These are phyloP conservation scores for Brachyptera risi DNA, from an alignment of 2,888 invertebrate genomes.

Conservation along the genomic window DNA sequence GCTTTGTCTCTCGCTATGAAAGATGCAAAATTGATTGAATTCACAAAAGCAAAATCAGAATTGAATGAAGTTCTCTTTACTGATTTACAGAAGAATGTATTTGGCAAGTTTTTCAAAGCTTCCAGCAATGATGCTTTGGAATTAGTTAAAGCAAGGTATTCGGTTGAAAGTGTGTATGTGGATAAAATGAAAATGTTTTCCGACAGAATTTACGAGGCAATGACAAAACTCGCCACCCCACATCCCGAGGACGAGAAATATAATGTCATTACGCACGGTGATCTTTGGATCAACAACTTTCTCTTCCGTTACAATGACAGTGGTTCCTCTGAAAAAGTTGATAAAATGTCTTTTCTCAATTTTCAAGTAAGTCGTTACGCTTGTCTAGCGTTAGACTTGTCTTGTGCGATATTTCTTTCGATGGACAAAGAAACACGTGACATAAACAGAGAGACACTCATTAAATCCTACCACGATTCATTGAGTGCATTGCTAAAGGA, in stretches of 20 bases:
- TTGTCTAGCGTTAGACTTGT: conserved; percentile 55
- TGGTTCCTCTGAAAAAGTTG: background rate
- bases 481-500: conserved; percentile 52
- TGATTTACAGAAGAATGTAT: background rate
- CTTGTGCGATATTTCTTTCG: conserved; percentile 60
- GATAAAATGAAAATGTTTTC: conserved; percentile 30
- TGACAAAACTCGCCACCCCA: conserved; percentile 44
- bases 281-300: conserved; percentile 74
- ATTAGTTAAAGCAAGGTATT: background rate
- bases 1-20: conserved; percentile 57
- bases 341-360: background rate
- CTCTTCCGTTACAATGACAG: conserved; percentile 41
- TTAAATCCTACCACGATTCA: conserved; percentile 57
- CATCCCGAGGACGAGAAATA: conserved; percentile 37
- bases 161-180: background rate
- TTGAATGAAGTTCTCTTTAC: background rate
- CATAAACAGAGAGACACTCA: conserved; percentile 54
- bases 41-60: conserved; percentile 38
- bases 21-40: conserved; percentile 52
- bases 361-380: conserved; percentile 43
- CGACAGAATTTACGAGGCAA: conserved; percentile 51
- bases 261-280: conserved; percentile 64
- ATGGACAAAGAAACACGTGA: conserved; percentile 55
- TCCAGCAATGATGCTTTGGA: background rate
- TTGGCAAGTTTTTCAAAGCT: background rate